These are phyloP conservation scores for Colistium nudipinnis DNA, from an alignment of 2,113 vertebrate genomes.

Conservation along the genomic window DNA sequence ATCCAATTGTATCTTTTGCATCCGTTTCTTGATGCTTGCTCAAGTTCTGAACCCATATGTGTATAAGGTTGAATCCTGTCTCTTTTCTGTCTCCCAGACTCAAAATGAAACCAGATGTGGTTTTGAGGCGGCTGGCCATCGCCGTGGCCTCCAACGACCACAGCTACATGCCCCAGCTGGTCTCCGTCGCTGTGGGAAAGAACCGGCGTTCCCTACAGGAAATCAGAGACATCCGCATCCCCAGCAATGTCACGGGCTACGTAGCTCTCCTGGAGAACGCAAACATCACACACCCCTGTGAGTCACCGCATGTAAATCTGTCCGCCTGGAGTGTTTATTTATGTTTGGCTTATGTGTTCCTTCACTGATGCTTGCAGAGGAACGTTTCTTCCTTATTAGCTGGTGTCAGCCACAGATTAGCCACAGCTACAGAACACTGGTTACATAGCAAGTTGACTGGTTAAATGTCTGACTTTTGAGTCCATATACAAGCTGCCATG, in stretches of 20 bases:
- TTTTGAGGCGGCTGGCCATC: constrained; percentile 91
- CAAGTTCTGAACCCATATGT: neutral
- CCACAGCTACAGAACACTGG: no score
- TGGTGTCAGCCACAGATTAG: neutral
- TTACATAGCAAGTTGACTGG: neutral
- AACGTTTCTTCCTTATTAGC: neutral
- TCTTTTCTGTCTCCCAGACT: constrained; percentile 79
- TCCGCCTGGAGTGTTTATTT: constrained; percentile 1
- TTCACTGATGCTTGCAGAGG: neutral
- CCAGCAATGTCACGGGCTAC: constrained; percentile 96
- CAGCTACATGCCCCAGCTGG: constrained; percentile 99
- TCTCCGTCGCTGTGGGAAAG: constrained; percentile 93
- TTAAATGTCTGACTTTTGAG: neutral
- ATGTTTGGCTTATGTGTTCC: neutral
- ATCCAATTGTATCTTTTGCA: neutral
- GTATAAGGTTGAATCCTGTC: neutral
- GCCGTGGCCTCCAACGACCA: constrained; percentile 94
- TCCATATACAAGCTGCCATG: neutral
- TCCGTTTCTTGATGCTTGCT: neutral
- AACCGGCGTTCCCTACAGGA: constrained; percentile 90
- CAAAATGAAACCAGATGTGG: constrained; percentile 95
- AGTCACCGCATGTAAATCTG: constrained; percentile 72
- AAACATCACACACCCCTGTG: constrained; percentile 95
- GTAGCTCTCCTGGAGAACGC: constrained; percentile 96
- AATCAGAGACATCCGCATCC: constrained; percentile 95